Evolutionary conservation across 2,113 vertebrate species (phyloP).

Genomic region (Acanthochromis polyacanthus): DNA sequence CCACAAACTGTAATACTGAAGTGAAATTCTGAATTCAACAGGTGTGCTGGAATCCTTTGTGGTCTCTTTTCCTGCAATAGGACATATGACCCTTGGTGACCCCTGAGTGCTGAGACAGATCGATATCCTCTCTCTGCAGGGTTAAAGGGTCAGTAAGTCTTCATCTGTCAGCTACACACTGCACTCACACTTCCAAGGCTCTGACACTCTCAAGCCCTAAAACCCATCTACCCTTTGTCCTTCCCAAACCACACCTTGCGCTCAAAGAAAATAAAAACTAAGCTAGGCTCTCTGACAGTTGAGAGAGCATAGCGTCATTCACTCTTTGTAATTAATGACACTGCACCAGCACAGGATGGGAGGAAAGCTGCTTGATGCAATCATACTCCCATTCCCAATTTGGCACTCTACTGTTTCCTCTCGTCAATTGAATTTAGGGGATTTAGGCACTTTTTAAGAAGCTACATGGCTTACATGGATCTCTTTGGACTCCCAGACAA

Average conservation of each 20-base stretch:
- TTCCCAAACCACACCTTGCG: neutral
- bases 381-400: conserved; percentile 17
- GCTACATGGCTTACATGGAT: conserved; percentile 4
- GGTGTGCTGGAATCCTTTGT: conserved; percentile 7
- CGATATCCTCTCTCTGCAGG: conserved; percentile 26
- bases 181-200: neutral
- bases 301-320: conserved; percentile 17
- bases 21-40: conserved; percentile 10
- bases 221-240: neutral
- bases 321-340: conserved; percentile 47
- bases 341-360: conserved; percentile 29
- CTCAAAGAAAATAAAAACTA: neutral
- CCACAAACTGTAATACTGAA: neutral
- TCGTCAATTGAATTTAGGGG: neutral
- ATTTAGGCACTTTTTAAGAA: conserved; percentile 8
- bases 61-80: neutral
- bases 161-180: conserved; percentile 47
- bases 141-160: conserved; percentile 45
- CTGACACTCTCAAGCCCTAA: neutral
- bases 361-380: conserved; percentile 17
- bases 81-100: conserved; percentile 30
- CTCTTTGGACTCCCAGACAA: neutral
- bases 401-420: neutral
- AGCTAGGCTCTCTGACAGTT: neutral
- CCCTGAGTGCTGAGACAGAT: conserved; percentile 17